Evolutionary conservation across 2,113 vertebrate species (phyloP), one percentile per base, ranked within the genome.

Genomic region (Ictidomys tridecemlineatus): DNA sequence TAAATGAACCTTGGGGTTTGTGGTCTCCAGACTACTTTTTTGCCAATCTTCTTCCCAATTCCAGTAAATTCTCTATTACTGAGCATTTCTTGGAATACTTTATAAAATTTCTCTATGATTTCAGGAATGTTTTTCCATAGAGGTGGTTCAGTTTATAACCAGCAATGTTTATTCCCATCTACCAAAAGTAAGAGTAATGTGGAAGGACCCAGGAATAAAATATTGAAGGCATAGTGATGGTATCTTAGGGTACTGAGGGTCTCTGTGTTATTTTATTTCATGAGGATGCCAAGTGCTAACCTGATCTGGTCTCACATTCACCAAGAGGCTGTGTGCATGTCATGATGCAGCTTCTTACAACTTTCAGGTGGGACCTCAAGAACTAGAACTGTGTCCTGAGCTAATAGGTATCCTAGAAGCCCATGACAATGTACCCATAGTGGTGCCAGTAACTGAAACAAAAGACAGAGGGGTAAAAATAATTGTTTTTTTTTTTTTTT

Each of bases 81-180:
- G 37, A 86, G 82, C 4, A 85, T 87, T 97, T 97, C 90, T 93
- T 96, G 92, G 85, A 94, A 84, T 84, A 58, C 16, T 89, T 89
- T 67, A 86, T 48, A 87, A 84, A 87, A 86, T 90, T 87, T 94
- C 76, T 77, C 96, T 95, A 17, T 85, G 92, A 87, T 89, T 70
- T 90, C 67, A 82, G 65, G 74, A 53, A 80, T 77, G 12, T 92
- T 96, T 51, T 97, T 93, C 90, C 92, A 65, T 32, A 74, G 72
- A 89, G 65, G 58, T 87, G 37, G 76, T 84, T 72, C 58, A 65
- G 92, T 48, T 79, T 82, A 82, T 87, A 93, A 89, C 20, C 8
- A 92, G 65, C 6, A 80, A 34, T 17, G 80, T 91, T 70, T 85
- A 80, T 28, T 96, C 69, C 53, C 39, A 88, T 80, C 78, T 53